Percentiles rank a stretch among this genome's conserved stretches.
These are phyloP conservation scores for Bostrychus sinensis DNA, from an alignment of 2,113 vertebrate species.

Conservation along the genomic window DNA sequence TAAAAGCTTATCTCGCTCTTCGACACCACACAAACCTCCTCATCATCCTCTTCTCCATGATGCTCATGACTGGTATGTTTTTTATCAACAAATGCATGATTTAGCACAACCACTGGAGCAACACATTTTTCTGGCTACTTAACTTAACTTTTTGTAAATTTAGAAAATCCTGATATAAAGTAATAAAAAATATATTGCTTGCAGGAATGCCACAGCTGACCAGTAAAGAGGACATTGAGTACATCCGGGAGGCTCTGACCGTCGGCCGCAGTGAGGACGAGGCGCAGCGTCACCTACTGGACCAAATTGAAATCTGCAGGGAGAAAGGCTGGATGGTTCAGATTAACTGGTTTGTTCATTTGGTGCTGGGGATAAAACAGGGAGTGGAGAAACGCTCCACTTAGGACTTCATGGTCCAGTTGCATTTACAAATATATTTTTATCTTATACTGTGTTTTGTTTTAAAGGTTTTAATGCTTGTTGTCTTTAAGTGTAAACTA, in stretches of 20 bases:
- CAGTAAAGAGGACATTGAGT: constrained; percentile 97
- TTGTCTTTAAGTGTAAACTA: no score
- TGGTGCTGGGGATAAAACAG: constrained; percentile 97
- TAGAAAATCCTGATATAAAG: no score
- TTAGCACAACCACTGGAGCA: no score
- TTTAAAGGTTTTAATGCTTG: no score
- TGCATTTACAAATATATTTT: no score
- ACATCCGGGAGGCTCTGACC: constrained; percentile 94
- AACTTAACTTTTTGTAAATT: no score
- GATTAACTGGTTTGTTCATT: constrained; percentile 98
- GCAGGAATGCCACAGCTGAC: constrained; percentile 95
- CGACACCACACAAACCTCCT: constrained; percentile 96
- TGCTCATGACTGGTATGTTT: constrained; percentile 93
- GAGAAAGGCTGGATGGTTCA: constrained; percentile 99
- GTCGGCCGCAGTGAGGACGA: constrained; percentile 91
- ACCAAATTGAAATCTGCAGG: constrained; percentile 97
- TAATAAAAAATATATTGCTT: no score
- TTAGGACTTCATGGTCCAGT: constrained; percentile 21
- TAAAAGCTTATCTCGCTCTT: constrained; percentile 94
- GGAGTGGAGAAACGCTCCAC: constrained; percentile 94
- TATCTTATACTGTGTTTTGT: no score
- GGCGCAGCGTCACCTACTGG: constrained; percentile 93
- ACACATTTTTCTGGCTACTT: neutral
- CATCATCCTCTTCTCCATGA: constrained; percentile 99
- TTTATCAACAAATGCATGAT: neutral